Evolutionary conservation across 1,140 invertebrate species (phyloP), one percentile per base, ranked within the genome.

Genomic region (Phenacoccus solenopsis): DNA sequence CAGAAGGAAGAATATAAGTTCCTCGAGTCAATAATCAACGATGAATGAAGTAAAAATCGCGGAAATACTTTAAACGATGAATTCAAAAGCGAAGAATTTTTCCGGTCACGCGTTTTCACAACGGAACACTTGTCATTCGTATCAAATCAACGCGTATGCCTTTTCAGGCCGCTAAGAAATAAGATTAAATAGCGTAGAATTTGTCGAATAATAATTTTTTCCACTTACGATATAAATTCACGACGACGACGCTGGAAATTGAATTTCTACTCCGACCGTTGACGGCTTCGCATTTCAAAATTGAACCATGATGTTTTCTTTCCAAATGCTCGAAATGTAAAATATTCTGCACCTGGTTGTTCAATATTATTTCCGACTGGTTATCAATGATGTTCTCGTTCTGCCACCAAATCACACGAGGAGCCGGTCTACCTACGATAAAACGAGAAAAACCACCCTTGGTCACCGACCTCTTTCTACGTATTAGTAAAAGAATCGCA

Each of bases 401-500:
- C 59, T 80, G 73, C 81, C 81, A 84, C 84, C 84, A 85, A 1
- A 81, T 81, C 0, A 85, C 81, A 73, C 81, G 77, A 21, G 81
- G 80, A 16, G 78, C 72, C 7, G 80, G 82, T 69, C 77, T 77
- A 68, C 80, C 81, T 82, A 10, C 70, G 71, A 72, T 1, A 64
- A 24, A 25, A 64, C 9, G 59, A 64, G 4, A 64, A 24, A 64
- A 64, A 64, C 5, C 21, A 59, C 7, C 16, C 5, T 5, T 32
- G 13, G 30, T 5, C 13, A 32, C 30, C 30, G 13, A 32, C 30
- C 5, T 32, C 13, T 32, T n/a, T n/a, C n/a, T 32, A 32, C 5
- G 30, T 32, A 32, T 13, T 32, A 16, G 5, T 49, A 49, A 49
- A 49, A 49, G 38, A 10, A 49, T 49, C 38, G 38, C 20, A 49